Evolutionary conservation across 2,888 invertebrate genomes (phyloP).

Genomic region (Watsonalla binaria): DNA sequence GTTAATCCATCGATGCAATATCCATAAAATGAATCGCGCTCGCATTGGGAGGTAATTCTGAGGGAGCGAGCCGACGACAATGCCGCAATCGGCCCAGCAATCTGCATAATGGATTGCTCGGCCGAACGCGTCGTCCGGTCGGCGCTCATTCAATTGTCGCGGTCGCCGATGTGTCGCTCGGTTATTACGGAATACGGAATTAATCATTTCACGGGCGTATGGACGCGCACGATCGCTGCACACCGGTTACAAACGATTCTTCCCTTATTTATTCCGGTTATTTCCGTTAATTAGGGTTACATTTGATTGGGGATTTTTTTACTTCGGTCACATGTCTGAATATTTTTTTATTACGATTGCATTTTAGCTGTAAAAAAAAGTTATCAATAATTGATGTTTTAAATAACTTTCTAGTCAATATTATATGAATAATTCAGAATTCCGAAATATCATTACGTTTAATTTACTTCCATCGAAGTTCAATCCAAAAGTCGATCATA

Average conservation of each 20-base stretch:
- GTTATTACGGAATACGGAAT: conserved; percentile 71
- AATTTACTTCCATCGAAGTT: no score
- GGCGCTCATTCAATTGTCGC: conserved; percentile 75
- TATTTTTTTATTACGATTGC: background rate
- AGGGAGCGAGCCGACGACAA: conserved; percentile 64
- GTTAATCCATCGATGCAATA: conserved; percentile 66
- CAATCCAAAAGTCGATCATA: no score
- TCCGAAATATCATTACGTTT: no score
- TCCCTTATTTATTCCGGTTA: conserved; percentile 12
- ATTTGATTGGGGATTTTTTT: background rate
- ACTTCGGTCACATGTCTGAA: background rate
- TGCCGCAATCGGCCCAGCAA: conserved; percentile 75
- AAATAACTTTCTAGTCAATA: no score
- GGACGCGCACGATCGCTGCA: conserved; percentile 7
- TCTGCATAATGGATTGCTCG: conserved; percentile 78
- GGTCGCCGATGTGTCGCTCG: conserved; percentile 66
- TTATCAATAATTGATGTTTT: no score
- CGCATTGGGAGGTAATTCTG: conserved; percentile 51
- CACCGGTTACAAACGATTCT: conserved; percentile 11
- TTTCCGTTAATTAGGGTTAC: background rate
- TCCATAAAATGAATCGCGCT: conserved; percentile 53
- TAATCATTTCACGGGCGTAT: conserved; percentile 56
- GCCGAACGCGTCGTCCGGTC: conserved; percentile 68
- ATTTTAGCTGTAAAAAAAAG: no score
- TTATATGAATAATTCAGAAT: no score